phyloP scores from a whole-genome alignment of 30 jellyfish, hydroid and myxozoan genomes.

The Nemopilema nomurai region DNA sequence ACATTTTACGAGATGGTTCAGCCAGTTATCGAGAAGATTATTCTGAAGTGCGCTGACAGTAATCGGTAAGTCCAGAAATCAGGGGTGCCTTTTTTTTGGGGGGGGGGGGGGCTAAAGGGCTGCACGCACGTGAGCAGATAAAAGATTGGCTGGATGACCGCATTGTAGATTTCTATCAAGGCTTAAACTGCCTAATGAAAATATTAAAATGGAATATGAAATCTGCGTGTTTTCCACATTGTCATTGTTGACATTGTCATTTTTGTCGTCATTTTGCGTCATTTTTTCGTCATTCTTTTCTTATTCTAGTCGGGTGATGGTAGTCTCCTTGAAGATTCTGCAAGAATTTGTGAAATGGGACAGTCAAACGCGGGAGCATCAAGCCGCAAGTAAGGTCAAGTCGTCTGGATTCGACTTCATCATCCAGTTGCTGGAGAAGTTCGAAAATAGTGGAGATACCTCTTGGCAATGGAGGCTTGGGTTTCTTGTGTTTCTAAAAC shows the following conservation, averaged over 20 bases:
- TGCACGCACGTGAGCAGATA: too few relatives aligned
- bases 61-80: conserved; percentile 95
- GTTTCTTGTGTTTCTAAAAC: conserved; percentile 62
- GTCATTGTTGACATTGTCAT: too few relatives aligned
- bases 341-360: conserved; percentile 83
- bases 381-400: neutral
- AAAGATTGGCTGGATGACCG: too few relatives aligned
- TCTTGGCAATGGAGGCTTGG: conserved; percentile 98
- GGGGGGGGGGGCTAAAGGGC: too few relatives aligned
- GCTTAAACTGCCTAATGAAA: too few relatives aligned
- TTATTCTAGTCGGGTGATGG: conserved; percentile 85
- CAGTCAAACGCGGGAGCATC: conserved; percentile 9
- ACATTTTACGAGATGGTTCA: conserved; percentile 66
- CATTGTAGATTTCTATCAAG: too few relatives aligned
- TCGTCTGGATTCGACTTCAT: conserved; percentile 61
- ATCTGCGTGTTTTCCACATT: too few relatives aligned
- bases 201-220: too few relatives aligned
- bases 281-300: too few relatives aligned
- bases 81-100: too few relatives aligned
- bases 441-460: conserved; percentile 44
- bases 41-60: conserved; percentile 93
- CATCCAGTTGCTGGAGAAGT: conserved; percentile 35
- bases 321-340: conserved; percentile 75
- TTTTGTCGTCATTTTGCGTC: too few relatives aligned
- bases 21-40: conserved; percentile 80